phyloP scores from a whole-genome alignment of 2,113 vertebrate species.

The Antennarius striatus region DNA sequence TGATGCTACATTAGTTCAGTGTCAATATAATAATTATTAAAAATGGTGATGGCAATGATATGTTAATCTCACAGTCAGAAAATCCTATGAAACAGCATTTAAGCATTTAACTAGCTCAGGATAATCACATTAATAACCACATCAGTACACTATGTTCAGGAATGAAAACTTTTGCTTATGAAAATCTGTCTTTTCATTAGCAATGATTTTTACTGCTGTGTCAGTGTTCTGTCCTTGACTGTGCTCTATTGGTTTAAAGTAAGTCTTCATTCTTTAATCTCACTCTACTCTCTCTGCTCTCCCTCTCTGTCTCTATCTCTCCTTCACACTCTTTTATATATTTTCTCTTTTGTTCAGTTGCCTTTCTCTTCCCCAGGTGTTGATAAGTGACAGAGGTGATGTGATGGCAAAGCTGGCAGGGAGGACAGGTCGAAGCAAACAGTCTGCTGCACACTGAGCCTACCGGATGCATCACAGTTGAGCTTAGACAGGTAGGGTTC shows the following conservation, averaged over 20 bases:
- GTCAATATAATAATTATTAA: background rate
- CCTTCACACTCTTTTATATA: background rate
- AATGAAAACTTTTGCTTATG: background rate
- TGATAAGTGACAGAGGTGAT: conserved; percentile 42
- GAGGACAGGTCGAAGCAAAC: conserved; percentile 43
- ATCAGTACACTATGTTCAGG: background rate
- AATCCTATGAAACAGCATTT: conserved; percentile 1
- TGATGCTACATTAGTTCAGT: background rate
- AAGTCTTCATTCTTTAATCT: background rate
- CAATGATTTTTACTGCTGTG: conserved; percentile 19
- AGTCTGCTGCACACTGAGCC: conserved; percentile 52
- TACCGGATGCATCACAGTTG: conserved; percentile 20
- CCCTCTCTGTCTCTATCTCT: background rate
- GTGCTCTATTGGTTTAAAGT: conserved; percentile 10
- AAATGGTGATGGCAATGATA: background rate
- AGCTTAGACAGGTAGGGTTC: conserved; percentile 54
- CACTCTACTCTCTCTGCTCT: background rate
- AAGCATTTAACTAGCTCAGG: no score
- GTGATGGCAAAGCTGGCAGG: conserved; percentile 53
- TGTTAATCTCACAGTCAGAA: background rate
- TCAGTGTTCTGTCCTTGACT: conserved; percentile 28
- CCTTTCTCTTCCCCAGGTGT: conserved; percentile 35
- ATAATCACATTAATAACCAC: background rate
- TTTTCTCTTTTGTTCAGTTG: background rate
- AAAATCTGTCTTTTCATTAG: conserved; percentile 4